Evolutionary conservation across 2,888 invertebrate genomes (phyloP).

Genomic region (Lithosia quadra): DNA sequence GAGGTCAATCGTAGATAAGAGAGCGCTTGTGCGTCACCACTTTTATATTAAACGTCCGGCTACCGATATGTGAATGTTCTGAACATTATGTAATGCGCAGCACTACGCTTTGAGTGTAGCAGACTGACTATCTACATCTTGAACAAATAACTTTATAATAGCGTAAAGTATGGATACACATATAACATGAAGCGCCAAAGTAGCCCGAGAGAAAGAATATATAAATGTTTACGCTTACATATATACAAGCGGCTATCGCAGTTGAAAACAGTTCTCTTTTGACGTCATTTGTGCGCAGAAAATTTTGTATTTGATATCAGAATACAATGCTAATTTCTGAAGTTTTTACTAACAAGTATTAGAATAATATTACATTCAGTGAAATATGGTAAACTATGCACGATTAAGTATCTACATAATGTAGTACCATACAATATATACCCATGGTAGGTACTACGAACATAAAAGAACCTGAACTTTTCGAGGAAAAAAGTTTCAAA

Average conservation of each 20-base stretch:
- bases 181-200: constrained; percentile 28
- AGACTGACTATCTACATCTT: constrained; percentile 13
- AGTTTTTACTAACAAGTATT: not conserved
- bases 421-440: too few relatives aligned
- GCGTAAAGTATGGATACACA: not conserved
- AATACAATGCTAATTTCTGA: constrained; percentile 46
- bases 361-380: not conserved
- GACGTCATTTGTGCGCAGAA: constrained; percentile 70
- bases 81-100: constrained; percentile 39
- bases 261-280: constrained; percentile 69
- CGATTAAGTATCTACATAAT: too few relatives aligned
- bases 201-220: constrained; percentile 58
- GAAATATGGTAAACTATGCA: not conserved
- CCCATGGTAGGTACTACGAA: too few relatives aligned
- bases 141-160: not conserved
- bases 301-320: constrained; percentile 47
- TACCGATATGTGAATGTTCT: constrained; percentile 44
- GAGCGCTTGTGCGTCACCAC: constrained; percentile 71
- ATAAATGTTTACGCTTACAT: constrained; percentile 72
- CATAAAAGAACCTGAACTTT: too few relatives aligned
- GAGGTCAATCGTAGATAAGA: constrained; percentile 79
- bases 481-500: too few relatives aligned
- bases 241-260: constrained; percentile 64
- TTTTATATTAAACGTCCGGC: constrained; percentile 53
- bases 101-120: constrained; percentile 18